Percentiles rank a stretch among this genome's conserved stretches.
These are phyloP conservation scores for Drosophila micromelanica DNA, from an alignment of 1,140 invertebrate genomes.

Conservation along the genomic window DNA sequence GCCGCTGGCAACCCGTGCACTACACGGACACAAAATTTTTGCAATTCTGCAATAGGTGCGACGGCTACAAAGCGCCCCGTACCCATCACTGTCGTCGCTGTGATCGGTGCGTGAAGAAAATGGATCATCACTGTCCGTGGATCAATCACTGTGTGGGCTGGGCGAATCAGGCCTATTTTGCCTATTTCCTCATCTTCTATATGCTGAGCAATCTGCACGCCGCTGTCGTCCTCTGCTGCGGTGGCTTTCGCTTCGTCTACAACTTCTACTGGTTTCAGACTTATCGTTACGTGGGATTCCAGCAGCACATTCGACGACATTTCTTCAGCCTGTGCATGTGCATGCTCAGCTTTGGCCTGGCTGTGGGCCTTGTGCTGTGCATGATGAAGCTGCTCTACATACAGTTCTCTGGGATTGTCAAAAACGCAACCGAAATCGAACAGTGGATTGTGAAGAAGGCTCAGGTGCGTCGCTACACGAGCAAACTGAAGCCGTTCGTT, in stretches of 20 bases:
- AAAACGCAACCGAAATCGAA: conserved; percentile 97
- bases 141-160: conserved; percentile 91
- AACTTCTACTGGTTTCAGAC: conserved; percentile 85
- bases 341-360: conserved; percentile 93
- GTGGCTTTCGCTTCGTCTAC: conserved; percentile 90
- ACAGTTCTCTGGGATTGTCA: conserved; percentile 92
- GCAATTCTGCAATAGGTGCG: conserved; percentile 94
- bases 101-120: conserved; percentile 95
- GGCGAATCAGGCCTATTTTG: conserved; percentile 94
- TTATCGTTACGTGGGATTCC: not conserved
- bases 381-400: conserved; percentile 94
- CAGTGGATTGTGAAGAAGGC: conserved; percentile 97
- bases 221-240: conserved; percentile 89
- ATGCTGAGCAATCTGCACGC: conserved; percentile 94
- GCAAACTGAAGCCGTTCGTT: conserved; percentile 86
- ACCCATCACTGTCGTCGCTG: conserved; percentile 99
- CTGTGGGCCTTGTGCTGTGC: conserved; percentile 94
- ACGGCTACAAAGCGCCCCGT: conserved; percentile 96
- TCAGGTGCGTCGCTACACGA: conserved; percentile 86
- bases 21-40: conserved; percentile 84
- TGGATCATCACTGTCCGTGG: conserved; percentile 97
- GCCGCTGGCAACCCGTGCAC: conserved; percentile 26
- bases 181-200: conserved; percentile 94
- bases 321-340: conserved; percentile 87
- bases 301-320: conserved; percentile 86